Evolutionary conservation across 2,113 vertebrate genomes (phyloP).

Genomic region (Gymnarchus niloticus): DNA sequence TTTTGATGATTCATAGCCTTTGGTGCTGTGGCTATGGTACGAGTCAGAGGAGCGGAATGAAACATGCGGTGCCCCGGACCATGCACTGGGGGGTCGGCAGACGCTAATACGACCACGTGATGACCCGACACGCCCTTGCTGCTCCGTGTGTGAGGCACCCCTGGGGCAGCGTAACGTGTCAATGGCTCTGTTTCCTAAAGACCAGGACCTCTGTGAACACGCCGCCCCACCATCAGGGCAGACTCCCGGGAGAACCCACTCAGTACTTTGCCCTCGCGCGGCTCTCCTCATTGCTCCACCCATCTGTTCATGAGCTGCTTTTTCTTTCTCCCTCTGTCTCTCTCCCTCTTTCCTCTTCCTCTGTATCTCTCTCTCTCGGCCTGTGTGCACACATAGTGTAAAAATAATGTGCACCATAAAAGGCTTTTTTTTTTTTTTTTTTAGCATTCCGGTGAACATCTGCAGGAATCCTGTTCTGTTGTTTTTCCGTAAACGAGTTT

Average conservation of each 20-base stretch:
- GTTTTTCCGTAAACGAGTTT: no score
- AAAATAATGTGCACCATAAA: no score
- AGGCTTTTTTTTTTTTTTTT: no score
- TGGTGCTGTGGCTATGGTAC: background rate
- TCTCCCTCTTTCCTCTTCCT: background rate
- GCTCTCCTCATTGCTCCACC: background rate
- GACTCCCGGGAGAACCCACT: background rate
- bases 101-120: no score
- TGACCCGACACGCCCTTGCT: no score
- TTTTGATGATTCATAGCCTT: background rate
- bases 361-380: background rate
- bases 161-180: background rate
- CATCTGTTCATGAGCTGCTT: no score
- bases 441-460: no score
- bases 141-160: no score
- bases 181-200: background rate
- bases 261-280: background rate
- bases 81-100: background rate
- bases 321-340: background rate
- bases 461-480: no score
- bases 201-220: background rate
- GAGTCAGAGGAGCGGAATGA: no score
- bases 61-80: no score
- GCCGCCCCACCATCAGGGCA: background rate
- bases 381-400: background rate